Evolutionary conservation across 92 coral and sea anemone genomes (phyloP).

Genomic region (Phymanthus crucifer): DNA sequence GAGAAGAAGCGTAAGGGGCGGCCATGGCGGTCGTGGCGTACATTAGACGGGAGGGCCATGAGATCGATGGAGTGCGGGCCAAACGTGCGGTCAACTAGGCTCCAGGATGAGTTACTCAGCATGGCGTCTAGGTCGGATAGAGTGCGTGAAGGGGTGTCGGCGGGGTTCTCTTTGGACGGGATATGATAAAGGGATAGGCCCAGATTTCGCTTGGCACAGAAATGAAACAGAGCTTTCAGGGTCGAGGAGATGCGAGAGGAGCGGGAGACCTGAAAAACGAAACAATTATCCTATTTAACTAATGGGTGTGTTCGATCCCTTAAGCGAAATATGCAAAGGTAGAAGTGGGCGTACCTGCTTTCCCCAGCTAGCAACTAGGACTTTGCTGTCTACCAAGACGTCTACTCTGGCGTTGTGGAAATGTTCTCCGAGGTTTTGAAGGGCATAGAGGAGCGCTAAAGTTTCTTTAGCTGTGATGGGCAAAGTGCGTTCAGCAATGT

Average conservation of each 20-base stretch:
- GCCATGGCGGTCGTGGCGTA: conserved; percentile 8
- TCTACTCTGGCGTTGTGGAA: conserved; percentile 17
- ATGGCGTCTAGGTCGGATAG: conserved; percentile 22
- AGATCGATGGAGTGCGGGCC: conserved; percentile 11
- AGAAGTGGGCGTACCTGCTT: neutral
- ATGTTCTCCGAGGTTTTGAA: conserved; percentile 20
- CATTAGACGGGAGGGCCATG: conserved; percentile 34
- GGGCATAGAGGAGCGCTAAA: conserved; percentile 12
- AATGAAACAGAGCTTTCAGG: conserved; percentile 9
- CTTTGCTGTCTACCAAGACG: conserved; percentile 16
- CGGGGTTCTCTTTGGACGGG: conserved; percentile 24
- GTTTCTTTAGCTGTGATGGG: conserved; percentile 10
- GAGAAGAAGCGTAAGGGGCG: conserved; percentile 13
- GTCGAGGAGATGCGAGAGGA: conserved; percentile 8
- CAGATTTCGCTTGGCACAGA: conserved; percentile 13
- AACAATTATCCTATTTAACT: too few relatives aligned
- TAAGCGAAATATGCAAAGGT: too few relatives aligned
- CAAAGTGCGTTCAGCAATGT: conserved; percentile 2
- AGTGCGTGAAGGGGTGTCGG: conserved; percentile 25
- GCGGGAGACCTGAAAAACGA: neutral
- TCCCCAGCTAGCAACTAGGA: conserved; percentile 12
- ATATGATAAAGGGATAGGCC: conserved; percentile 8
- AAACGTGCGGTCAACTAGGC: neutral
- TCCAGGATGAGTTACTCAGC: conserved; percentile 12
- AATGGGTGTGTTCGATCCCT: too few relatives aligned